Conservation (phyloP, 1,140 invertebrate species). For the Drosophila pallidifrons region DNA sequence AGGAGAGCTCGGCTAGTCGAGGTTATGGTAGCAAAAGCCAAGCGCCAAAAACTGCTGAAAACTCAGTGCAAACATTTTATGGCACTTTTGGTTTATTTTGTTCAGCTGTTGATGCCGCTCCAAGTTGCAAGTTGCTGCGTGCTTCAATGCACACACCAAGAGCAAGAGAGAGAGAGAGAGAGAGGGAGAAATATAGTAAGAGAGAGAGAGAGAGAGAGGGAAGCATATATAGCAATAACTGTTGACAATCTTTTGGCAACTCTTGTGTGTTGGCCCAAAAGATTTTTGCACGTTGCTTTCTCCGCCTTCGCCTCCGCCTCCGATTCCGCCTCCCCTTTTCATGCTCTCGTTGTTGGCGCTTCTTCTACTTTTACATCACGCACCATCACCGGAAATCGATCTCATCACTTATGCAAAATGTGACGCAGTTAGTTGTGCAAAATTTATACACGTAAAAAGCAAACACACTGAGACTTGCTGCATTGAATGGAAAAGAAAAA, state of each 20-base stretch:
- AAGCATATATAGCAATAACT: constrained; percentile 65
- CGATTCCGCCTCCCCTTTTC: too few relatives aligned
- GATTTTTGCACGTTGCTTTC: constrained; percentile 23
- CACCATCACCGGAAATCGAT: constrained; percentile 79
- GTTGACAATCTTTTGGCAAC: constrained; percentile 80
- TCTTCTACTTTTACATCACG: constrained; percentile 55
- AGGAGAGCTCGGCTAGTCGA: not conserved
- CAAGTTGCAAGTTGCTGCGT: constrained; percentile 45
- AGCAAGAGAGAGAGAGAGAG: too few relatives aligned
- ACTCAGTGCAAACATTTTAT: constrained; percentile 80
- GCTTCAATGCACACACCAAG: constrained; percentile 51
- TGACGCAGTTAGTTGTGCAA: constrained; percentile 78
- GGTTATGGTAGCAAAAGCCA: constrained; percentile 34
- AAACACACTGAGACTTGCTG: not conserved
- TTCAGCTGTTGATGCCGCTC: constrained; percentile 36
- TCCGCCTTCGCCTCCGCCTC: too few relatives aligned
- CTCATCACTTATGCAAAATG: constrained; percentile 84
- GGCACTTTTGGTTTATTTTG: constrained; percentile 77
- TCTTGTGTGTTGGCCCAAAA: constrained; percentile 56
- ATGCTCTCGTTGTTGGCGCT: constrained; percentile 1
- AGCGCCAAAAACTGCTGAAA: constrained; percentile 45
- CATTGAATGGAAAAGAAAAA: not conserved
- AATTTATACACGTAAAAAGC: constrained; percentile 62
- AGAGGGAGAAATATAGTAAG: too few relatives aligned
- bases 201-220: constrained; percentile 9